These are phyloP conservation scores for Drosophila bunnanda DNA, from an alignment of 2,888 invertebrate species.

Conservation along the genomic window DNA sequence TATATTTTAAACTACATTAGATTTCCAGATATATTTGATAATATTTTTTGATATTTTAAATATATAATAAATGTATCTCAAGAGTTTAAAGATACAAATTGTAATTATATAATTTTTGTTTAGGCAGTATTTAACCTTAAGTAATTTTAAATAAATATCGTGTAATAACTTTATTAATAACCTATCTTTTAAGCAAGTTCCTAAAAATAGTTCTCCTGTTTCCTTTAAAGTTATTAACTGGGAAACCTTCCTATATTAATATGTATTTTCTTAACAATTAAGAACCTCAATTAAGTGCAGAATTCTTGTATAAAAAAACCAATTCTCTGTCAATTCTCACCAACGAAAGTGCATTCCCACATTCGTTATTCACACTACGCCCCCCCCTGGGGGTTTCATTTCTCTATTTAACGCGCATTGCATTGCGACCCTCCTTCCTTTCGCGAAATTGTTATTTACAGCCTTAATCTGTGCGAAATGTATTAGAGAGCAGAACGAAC, in stretches of 20 bases:
- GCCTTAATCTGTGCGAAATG: constrained; percentile 74
- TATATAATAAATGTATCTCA: no score
- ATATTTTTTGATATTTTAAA: no score
- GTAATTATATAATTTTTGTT: no score
- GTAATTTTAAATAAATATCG: no score
- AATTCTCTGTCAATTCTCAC: background rate
- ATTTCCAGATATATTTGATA: no score
- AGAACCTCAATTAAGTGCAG: background rate
- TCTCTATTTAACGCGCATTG: constrained; percentile 55
- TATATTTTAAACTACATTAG: no score
- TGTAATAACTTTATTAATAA: background rate
- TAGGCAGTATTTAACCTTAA: no score
- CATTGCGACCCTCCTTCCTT: constrained; percentile 33
- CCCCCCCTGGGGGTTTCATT: constrained; percentile 3
- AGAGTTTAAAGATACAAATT: no score
- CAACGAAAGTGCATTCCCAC: constrained; percentile 33
- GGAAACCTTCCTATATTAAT: background rate
- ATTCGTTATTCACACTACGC: constrained; percentile 33
- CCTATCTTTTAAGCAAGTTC: background rate
- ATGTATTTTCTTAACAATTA: background rate
- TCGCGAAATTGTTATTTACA: constrained; percentile 74
- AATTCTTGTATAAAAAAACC: background rate
- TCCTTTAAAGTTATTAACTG: background rate
- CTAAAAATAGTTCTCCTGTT: background rate
- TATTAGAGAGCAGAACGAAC: constrained; percentile 71